Percentiles rank a stretch among this genome's conserved stretches.
These are phyloP conservation scores for Heliconius ismenius DNA, from an alignment of 2,888 invertebrate species.

Conservation along the genomic window DNA sequence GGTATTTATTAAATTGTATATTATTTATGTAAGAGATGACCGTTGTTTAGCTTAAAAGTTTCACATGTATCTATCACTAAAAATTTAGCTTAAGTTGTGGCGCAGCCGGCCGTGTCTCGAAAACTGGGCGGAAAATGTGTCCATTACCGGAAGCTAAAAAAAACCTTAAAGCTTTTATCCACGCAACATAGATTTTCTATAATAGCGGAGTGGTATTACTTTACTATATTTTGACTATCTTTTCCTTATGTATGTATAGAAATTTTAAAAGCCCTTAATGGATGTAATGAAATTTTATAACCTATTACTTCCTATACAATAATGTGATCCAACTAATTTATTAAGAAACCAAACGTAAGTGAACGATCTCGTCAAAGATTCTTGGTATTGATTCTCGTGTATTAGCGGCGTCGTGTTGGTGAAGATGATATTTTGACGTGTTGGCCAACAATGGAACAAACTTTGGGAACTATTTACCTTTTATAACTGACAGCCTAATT, in stretches of 20 bases:
- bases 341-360: neutral
- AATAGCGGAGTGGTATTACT: neutral
- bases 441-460: neutral
- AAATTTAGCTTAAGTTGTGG: too few species aligned
- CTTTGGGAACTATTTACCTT: neutral
- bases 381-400: constrained; percentile 10
- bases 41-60: neutral
- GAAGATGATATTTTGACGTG: neutral
- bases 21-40: neutral
- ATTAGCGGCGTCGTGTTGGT: neutral
- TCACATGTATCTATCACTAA: neutral
- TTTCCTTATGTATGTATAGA: neutral
- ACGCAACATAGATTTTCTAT: too few species aligned
- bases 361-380: constrained; percentile 11
- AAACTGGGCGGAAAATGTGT: too few species aligned
- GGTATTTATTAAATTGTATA: neutral
- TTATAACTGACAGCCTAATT: neutral
- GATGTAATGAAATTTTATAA: neutral
- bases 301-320: neutral
- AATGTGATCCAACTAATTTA: constrained; percentile 1
- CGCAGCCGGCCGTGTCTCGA: too few species aligned
- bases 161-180: too few species aligned
- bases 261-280: neutral
- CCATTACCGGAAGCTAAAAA: too few species aligned
- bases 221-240: neutral